Evolutionary conservation across 2,113 vertebrate species (phyloP).

Genomic region (Trematocara macrostoma): DNA sequence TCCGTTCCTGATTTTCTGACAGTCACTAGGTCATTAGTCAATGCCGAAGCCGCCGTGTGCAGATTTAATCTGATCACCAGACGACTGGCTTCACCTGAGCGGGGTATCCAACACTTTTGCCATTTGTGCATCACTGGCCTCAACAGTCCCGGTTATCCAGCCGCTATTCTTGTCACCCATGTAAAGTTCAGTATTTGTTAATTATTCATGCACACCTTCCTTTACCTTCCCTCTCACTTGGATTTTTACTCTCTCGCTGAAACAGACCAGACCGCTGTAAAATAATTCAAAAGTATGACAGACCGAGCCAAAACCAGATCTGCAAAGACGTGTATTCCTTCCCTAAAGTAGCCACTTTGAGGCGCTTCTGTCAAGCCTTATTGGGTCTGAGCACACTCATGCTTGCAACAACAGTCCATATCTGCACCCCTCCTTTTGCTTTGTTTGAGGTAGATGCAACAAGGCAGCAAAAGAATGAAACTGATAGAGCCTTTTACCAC

Average conservation of each 20-base stretch:
- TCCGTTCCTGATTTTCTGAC: constrained; percentile 16
- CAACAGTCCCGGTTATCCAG: background rate
- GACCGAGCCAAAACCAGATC: background rate
- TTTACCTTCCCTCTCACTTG: background rate
- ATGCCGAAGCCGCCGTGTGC: background rate
- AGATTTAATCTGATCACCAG: constrained; percentile 21
- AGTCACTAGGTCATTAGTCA: constrained; percentile 24
- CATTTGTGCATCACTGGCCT: background rate
- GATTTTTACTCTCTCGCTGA: background rate
- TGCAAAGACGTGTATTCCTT: background rate
- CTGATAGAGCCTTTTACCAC: constrained; percentile 24
- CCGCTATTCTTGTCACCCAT: constrained; percentile 12
- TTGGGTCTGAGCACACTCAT: background rate
- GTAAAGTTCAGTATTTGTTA: constrained; percentile 48
- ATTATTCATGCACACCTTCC: constrained; percentile 50
- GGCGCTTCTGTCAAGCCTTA: constrained; percentile 22
- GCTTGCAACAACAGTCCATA: constrained; percentile 13
- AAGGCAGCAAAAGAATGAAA: constrained; percentile 54
- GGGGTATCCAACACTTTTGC: background rate
- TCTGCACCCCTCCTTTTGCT: constrained; percentile 1
- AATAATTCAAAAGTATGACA: constrained; percentile 24
- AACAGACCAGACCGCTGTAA: background rate
- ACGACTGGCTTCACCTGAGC: background rate
- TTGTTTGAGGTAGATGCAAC: constrained; percentile 50
- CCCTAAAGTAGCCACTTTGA: constrained; percentile 24